Evolutionary conservation across 2,888 invertebrate species (phyloP).

Genomic region (Nemoura dubitans): DNA sequence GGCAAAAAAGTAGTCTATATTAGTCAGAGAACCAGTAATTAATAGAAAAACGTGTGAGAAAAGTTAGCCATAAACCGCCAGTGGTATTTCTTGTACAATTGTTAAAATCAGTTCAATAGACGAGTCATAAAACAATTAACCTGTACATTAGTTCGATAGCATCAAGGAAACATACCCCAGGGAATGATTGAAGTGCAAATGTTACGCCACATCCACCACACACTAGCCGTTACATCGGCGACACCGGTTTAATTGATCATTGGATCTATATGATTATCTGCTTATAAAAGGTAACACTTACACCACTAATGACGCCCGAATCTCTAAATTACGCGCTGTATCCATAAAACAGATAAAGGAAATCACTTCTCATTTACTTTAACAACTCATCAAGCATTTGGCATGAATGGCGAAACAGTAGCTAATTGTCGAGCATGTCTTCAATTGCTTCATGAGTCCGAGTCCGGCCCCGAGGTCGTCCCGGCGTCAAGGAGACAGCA

Average conservation of each 20-base stretch:
- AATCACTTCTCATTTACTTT: no score
- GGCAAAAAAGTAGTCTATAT: neutral
- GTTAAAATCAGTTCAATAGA: neutral
- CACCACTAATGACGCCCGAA: no score
- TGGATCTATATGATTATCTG: no score
- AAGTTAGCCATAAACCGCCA: neutral
- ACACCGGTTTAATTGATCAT: no score
- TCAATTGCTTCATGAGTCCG: neutral
- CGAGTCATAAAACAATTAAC: neutral
- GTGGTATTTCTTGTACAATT: neutral
- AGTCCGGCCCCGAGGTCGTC: neutral
- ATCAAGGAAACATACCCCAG: neutral
- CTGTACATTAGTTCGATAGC: neutral
- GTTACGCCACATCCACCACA: no score
- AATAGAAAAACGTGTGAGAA: neutral
- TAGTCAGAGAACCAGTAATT: neutral
- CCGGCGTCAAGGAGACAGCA: neutral
- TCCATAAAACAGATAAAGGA: no score
- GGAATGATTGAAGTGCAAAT: neutral
- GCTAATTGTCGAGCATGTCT: neutral
- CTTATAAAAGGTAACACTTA: no score
- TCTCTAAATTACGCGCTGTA: no score
- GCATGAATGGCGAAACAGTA: neutral
- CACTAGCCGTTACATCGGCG: no score
- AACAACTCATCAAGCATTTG: no score